These are phyloP conservation scores for Ophthalmolycus amberensis DNA, from an alignment of 2,113 vertebrate genomes.

Conservation along the genomic window DNA sequence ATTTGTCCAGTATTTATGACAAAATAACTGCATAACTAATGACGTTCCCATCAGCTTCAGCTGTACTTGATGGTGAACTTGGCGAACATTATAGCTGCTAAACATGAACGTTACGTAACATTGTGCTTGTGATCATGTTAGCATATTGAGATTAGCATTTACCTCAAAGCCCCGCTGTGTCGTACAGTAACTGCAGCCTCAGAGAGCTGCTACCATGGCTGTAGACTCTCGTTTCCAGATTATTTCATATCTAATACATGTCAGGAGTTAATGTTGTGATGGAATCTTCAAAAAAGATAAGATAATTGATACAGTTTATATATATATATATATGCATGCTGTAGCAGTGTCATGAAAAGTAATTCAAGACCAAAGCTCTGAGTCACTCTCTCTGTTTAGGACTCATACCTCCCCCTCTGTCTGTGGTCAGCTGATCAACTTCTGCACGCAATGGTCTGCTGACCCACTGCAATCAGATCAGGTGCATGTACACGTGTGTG, in stretches of 20 bases:
- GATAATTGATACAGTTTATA: background rate
- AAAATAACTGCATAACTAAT: background rate
- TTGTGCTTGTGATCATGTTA: too few relatives aligned
- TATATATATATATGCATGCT: conserved; percentile 1
- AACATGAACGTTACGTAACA: background rate
- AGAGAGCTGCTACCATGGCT: too few relatives aligned
- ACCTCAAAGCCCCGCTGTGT: too few relatives aligned
- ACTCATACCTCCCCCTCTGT: conserved; percentile 54
- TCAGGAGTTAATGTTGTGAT: background rate
- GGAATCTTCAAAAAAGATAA: background rate
- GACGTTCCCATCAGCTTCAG: background rate
- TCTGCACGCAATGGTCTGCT: conserved; percentile 79
- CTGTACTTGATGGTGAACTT: too few relatives aligned
- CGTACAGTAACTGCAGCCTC: too few relatives aligned
- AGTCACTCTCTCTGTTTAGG: conserved; percentile 52
- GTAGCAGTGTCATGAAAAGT: conserved; percentile 36
- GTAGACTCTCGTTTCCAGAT: too few relatives aligned
- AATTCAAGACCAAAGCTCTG: conserved; percentile 37
- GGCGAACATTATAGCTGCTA: too few relatives aligned
- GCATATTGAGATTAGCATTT: too few relatives aligned
- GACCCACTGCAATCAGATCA: conserved; percentile 73
- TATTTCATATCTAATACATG: background rate
- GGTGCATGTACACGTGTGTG: conserved; percentile 29
- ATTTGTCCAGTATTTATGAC: background rate
- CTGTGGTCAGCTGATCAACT: conserved; percentile 74